phyloP scores from a whole-genome alignment of 1,140 invertebrate species.

The Prorops nasuta region DNA sequence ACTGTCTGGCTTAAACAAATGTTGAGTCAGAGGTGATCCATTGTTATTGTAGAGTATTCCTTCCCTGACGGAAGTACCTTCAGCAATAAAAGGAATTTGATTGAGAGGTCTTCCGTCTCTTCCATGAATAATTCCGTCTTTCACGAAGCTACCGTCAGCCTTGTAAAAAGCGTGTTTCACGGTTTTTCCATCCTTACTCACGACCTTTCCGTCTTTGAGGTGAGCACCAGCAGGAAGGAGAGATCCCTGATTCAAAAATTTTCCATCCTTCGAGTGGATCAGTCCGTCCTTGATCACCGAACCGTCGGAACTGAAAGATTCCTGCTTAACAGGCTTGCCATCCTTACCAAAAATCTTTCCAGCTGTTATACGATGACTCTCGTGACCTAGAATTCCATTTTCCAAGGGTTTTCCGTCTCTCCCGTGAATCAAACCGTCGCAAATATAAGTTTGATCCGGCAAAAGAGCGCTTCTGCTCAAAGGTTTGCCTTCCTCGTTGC shows the following conservation, averaged over 20 bases:
- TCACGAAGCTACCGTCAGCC: slow-evolving; percentile 46
- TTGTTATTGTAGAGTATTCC: slow-evolving; percentile 40
- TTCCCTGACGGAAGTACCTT: slow-evolving; percentile 43
- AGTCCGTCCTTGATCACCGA: slow-evolving; percentile 46
- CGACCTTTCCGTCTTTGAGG: slow-evolving; percentile 47
- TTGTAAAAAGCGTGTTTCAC: slow-evolving; percentile 50
- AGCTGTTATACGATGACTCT: slow-evolving; percentile 38
- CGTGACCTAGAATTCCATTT: slow-evolving; percentile 40
- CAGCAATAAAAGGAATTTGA: slow-evolving; percentile 45
- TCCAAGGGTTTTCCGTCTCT: slow-evolving; percentile 38
- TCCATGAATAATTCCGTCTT: slow-evolving; percentile 44
- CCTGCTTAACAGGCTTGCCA: slow-evolving; percentile 46
- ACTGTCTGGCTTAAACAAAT: slow-evolving; percentile 45
- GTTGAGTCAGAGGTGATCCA: slow-evolving; percentile 40
- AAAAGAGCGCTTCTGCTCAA: slow-evolving; percentile 37
- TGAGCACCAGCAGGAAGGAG: slow-evolving; percentile 45
- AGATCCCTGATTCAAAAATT: slow-evolving; percentile 47
- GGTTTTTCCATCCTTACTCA: slow-evolving; percentile 45
- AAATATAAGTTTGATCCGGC: slow-evolving; percentile 45
- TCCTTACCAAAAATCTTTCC: slow-evolving; percentile 50
- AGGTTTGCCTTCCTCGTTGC: slow-evolving; percentile 43
- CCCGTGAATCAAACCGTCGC: slow-evolving; percentile 46
- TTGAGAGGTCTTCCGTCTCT: slow-evolving; percentile 40
- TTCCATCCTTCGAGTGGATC: slow-evolving; percentile 45
- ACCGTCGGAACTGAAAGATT: slow-evolving; percentile 48